Conservation (phyloP, 1,140 invertebrate genomes). For the Babylonia areolata region DNA sequence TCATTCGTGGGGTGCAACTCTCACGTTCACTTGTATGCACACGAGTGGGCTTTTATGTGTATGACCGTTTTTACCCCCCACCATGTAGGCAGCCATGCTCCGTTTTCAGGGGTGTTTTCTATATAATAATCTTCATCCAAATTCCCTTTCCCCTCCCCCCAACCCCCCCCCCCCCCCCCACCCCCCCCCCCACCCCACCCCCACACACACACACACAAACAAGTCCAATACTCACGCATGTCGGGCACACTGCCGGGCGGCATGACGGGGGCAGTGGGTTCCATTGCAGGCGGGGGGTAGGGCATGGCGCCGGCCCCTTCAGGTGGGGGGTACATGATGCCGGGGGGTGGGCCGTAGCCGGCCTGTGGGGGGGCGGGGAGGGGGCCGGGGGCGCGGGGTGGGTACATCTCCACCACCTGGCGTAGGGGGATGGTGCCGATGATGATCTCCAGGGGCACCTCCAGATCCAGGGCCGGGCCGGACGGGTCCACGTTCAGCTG, state of each 20-base stretch:
- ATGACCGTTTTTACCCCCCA: too few species aligned
- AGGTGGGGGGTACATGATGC: constrained; percentile 12
- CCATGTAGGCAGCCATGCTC: too few species aligned
- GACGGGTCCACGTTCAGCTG: constrained; percentile 63
- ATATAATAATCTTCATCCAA: too few species aligned
- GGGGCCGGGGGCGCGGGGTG: constrained; percentile 29
- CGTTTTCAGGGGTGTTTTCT: too few species aligned
- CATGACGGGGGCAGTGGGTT: neutral
- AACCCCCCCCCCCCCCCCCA: too few species aligned
- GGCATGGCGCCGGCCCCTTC: neutral
- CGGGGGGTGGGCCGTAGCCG: neutral
- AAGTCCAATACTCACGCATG: constrained; percentile 24
- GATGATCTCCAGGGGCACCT: constrained; percentile 61
- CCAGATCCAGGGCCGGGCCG: constrained; percentile 58
- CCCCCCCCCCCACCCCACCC: neutral
- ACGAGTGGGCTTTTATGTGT: too few species aligned
- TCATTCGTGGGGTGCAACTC: too few species aligned
- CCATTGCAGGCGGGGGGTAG: neutral
- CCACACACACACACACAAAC: neutral
- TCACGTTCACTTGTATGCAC: too few species aligned
- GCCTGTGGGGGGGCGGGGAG: neutral
- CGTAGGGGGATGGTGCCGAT: constrained; percentile 60
- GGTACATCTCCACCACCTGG: constrained; percentile 43
- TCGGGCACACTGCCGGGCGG: constrained; percentile 7
- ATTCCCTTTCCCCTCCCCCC: too few species aligned